Base-by-base conservation (phyloP, 1,140 invertebrate species). In the Cotesia typhae region DNA sequence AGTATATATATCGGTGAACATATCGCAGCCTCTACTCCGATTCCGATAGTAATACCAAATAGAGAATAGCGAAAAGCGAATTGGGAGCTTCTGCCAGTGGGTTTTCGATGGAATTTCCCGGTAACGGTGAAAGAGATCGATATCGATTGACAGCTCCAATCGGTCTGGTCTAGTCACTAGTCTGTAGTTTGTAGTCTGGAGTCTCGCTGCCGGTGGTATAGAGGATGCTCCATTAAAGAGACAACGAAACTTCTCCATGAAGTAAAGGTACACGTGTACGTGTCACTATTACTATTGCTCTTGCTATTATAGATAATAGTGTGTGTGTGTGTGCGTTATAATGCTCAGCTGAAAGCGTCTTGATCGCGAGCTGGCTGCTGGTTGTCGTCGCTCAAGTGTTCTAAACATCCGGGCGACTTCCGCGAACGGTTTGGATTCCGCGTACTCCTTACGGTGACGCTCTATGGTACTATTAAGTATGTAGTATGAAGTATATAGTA, bases 401-500 rank as follows among this genome's bases (percentile, higher is more conserved):
- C 67, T 69, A 73, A 73, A 73, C 67, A 65, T 70, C 72, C 72
- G 67, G 35, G 41, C 51, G 60, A 70, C 72, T 47, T 65, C 67
- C 52, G 55, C 63, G 65, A 53, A 51, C 68, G 28, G 52, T 35
- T 38, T 28, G 60, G 36, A 60, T 55, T 74, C 65, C 60, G 60
- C 37, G 20, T 67, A 67, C 57, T 9, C 9, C 17, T 7, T 51
- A 38, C 28, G 28, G 20, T 20, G 20, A 65, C 28, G 28, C 3
- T 28, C 28, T 28, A 28, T 28, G 28, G 28, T 28, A 28, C 28
- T 28, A 28, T 28, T 1, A 28, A 28, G 28, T 28, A 28, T 28
- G 28, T 28, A 28, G 28, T 28, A 28, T 28, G 28, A 28, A 28
- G 28, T 28, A 28, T 28, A 28, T 28, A 28, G 3, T 28, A 28